Conservation (phyloP, 1,140 invertebrate species). For the Bombus soroeensis region DNA sequence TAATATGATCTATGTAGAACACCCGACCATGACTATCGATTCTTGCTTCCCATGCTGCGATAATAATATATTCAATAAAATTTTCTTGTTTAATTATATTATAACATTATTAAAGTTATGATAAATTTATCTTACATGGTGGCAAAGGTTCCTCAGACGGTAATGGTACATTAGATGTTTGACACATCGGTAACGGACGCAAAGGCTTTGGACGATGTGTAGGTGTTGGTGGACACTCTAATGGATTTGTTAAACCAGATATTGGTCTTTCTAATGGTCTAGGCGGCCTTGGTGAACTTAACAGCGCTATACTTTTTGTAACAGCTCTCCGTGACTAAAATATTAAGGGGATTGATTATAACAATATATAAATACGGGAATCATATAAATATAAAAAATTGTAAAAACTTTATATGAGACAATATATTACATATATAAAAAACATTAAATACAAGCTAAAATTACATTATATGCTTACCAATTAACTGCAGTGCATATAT, state of each 20-base stretch:
- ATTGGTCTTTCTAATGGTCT: slow-evolving; percentile 74
- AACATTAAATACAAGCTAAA: background rate
- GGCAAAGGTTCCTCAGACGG: slow-evolving; percentile 95
- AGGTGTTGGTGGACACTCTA: slow-evolving; percentile 90
- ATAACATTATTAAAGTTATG: background rate
- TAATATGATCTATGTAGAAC: slow-evolving; percentile 96
- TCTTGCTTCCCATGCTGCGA: slow-evolving; percentile 94
- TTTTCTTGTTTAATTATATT: background rate
- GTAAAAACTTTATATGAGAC: background rate
- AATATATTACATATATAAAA: too few species aligned
- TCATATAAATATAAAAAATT: background rate
- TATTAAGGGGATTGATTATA: slow-evolving; percentile 3
- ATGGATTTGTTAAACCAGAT: slow-evolving; percentile 71
- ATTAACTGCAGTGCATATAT: slow-evolving; percentile 20
- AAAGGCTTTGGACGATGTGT: slow-evolving; percentile 90
- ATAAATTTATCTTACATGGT: slow-evolving; percentile 85
- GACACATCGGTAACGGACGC: slow-evolving; percentile 86
- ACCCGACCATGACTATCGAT: slow-evolving; percentile 96
- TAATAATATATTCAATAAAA: slow-evolving; percentile 41
- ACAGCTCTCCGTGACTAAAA: slow-evolving; percentile 77
- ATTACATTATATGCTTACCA: slow-evolving; percentile 14
- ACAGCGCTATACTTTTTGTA: slow-evolving; percentile 79
- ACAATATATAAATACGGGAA: background rate
- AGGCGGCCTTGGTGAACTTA: slow-evolving; percentile 78
- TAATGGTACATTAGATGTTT: slow-evolving; percentile 89